Evolutionary conservation across 2,113 vertebrate genomes (phyloP).

Genomic region (Gnathonemus longibarbis): DNA sequence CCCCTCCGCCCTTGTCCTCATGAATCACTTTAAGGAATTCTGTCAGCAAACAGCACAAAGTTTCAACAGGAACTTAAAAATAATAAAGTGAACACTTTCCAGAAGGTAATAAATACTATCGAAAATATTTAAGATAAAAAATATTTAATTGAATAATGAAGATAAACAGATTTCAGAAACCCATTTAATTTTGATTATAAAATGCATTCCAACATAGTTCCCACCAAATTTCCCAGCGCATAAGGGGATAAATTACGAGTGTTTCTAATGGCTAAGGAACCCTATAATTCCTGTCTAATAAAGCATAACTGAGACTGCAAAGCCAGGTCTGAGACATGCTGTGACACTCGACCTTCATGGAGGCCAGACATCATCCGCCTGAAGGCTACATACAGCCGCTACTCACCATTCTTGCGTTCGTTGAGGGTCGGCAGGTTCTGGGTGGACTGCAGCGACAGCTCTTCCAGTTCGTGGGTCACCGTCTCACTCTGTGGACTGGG

Average conservation of each 20-base stretch:
- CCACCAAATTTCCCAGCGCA: not conserved
- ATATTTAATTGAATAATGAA: not conserved
- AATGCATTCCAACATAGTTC: not conserved
- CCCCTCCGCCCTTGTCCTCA: conserved; percentile 57
- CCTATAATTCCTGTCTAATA: not conserved
- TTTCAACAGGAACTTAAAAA: conserved; percentile 17
- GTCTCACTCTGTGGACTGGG: conserved; percentile 93
- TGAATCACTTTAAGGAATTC: conserved; percentile 40
- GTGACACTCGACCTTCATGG: not conserved
- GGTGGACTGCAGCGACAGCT: conserved; percentile 79
- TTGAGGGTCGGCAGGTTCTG: conserved; percentile 81
- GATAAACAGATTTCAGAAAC: not conserved
- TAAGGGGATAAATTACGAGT: not conserved
- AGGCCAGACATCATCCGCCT: too few species aligned
- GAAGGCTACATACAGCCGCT: not conserved
- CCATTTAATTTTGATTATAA: not conserved
- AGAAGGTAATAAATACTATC: not conserved
- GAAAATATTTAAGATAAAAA: not conserved
- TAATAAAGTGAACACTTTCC: not conserved
- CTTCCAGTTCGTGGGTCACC: conserved; percentile 85
- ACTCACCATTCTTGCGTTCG: conserved; percentile 89
- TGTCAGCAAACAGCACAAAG: conserved; percentile 69
- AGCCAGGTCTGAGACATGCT: not conserved
- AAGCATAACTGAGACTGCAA: not conserved
- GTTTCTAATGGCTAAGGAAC: not conserved